Evolutionary conservation across 2,888 invertebrate species (phyloP).

Genomic region (Drosophila nr. medialis): DNA sequence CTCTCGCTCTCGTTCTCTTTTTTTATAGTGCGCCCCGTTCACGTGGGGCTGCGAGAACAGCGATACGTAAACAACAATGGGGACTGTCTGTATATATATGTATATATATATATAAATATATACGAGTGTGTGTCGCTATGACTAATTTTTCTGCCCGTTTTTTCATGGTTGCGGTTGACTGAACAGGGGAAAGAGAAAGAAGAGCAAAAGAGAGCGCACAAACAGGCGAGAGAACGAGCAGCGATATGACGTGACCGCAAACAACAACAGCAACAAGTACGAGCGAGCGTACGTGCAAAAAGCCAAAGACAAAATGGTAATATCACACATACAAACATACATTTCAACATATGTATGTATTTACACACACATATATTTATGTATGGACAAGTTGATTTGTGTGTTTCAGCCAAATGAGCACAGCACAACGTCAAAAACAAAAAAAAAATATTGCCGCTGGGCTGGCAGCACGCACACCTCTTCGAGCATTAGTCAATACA

Average conservation of each 20-base stretch:
- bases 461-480: slow-evolving; percentile 4
- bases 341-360: neutral
- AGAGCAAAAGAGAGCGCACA: slow-evolving; percentile 18
- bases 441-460: slow-evolving; percentile 25
- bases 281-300: slow-evolving; percentile 76
- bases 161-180: slow-evolving; percentile 59
- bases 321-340: slow-evolving; percentile 29
- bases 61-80: slow-evolving; percentile 47
- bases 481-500: slow-evolving; percentile 35
- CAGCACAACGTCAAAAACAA: slow-evolving; percentile 41
- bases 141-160: slow-evolving; percentile 61
- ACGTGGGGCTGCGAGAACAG: slow-evolving; percentile 41
- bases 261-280: slow-evolving; percentile 77
- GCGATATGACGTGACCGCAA: slow-evolving; percentile 73
- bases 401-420: slow-evolving; percentile 51
- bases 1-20: neutral
- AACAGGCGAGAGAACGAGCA: slow-evolving; percentile 17
- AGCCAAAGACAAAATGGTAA: slow-evolving; percentile 58
- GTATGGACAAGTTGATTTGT: slow-evolving; percentile 5
- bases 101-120: neutral
- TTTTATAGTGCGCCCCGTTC: slow-evolving; percentile 25
- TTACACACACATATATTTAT: neutral
- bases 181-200: slow-evolving; percentile 19
- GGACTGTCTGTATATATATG: slow-evolving; percentile 3
- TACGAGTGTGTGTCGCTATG: slow-evolving; percentile 32